phyloP scores from a whole-genome alignment of 2,888 invertebrate genomes.

The Scaptomyza flava region DNA sequence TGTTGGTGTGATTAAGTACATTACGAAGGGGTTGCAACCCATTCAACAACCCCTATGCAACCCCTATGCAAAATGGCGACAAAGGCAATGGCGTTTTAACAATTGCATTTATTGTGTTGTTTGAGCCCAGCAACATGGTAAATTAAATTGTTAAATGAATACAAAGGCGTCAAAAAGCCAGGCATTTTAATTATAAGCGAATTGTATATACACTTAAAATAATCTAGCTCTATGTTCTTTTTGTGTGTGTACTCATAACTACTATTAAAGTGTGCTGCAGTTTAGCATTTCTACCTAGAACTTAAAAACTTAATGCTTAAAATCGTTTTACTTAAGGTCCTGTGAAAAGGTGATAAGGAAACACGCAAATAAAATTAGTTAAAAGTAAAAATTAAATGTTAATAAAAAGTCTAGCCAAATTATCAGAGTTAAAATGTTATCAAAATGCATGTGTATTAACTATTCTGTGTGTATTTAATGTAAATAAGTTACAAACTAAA shows the following conservation, averaged over 20 bases:
- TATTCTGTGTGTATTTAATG: slow-evolving; percentile 52
- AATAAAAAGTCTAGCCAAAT: slow-evolving; percentile 67
- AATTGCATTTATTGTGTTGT: slow-evolving; percentile 77
- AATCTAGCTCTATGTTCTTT: slow-evolving; percentile 30
- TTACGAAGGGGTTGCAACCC: slow-evolving; percentile 69
- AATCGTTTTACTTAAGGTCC: slow-evolving; percentile 15
- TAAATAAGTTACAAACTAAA: slow-evolving; percentile 37
- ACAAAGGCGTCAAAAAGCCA: slow-evolving; percentile 26
- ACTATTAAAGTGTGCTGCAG: slow-evolving; percentile 29
- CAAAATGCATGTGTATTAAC: slow-evolving; percentile 55
- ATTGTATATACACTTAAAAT: slow-evolving; percentile 34
- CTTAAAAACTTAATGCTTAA: not conserved
- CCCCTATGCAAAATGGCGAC: slow-evolving; percentile 40
- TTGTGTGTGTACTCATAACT: slow-evolving; percentile 37
- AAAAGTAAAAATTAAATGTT: slow-evolving; percentile 11
- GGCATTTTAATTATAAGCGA: slow-evolving; percentile 36
- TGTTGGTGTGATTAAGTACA: slow-evolving; percentile 49
- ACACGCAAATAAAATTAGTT: slow-evolving; percentile 42
- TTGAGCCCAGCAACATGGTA: slow-evolving; percentile 80
- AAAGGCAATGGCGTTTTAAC: slow-evolving; percentile 31
- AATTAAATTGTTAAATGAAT: slow-evolving; percentile 66
- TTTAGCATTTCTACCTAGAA: slow-evolving; percentile 47
- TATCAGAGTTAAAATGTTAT: slow-evolving; percentile 55
- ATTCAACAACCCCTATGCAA: slow-evolving; percentile 20
- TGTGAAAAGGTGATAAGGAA: slow-evolving; percentile 41